Conservation (phyloP, 2,888 invertebrate genomes). For the Drosophila neutralis region DNA sequence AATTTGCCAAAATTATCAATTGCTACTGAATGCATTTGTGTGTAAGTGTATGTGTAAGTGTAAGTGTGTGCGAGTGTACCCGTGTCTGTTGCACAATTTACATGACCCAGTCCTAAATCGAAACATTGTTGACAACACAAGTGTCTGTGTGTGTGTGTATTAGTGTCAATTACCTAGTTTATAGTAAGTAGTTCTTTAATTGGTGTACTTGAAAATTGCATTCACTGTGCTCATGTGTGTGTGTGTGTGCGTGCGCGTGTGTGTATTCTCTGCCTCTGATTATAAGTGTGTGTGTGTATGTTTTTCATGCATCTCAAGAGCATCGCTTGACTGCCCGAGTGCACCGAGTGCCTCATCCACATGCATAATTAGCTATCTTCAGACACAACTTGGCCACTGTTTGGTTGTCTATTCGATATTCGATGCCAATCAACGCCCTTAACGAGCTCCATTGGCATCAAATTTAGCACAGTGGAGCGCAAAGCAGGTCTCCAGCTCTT, state of each 20-base stretch:
- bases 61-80: constrained; percentile 2
- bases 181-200: constrained; percentile 19
- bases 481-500: neutral
- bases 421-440: constrained; percentile 46
- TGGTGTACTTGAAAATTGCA: constrained; percentile 38
- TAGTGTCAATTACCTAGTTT: constrained; percentile 50
- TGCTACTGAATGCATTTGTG: constrained; percentile 19
- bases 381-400: constrained; percentile 20
- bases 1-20: neutral
- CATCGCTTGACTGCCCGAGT: constrained; percentile 37
- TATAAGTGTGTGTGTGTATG: constrained; percentile 16
- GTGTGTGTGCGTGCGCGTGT: constrained; percentile 12
- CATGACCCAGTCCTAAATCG: constrained; percentile 31
- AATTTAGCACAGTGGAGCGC: constrained; percentile 30
- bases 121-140: constrained; percentile 11
- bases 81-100: constrained; percentile 19
- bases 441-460: constrained; percentile 7
- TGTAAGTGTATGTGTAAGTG: neutral
- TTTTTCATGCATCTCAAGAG: constrained; percentile 55
- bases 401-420: constrained; percentile 9
- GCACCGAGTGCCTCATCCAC: constrained; percentile 45
- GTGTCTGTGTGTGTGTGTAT: constrained; percentile 15
- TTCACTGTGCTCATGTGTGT: constrained; percentile 32
- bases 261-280: neutral
- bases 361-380: constrained; percentile 41